Conservation (phyloP, 2,113 vertebrate genomes). For the Pungitius pungitius region DNA sequence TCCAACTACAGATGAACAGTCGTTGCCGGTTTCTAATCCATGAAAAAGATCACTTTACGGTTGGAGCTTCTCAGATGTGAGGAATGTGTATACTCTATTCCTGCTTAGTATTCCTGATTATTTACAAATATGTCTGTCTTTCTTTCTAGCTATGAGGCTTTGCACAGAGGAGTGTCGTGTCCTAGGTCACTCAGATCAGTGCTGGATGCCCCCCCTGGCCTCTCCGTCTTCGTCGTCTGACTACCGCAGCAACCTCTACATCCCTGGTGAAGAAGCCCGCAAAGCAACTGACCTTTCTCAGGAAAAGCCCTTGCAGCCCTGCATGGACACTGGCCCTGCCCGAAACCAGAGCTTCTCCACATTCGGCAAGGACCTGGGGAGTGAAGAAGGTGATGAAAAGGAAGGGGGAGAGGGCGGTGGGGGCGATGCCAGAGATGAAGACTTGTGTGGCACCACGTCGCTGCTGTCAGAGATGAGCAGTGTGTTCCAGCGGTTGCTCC, state of each 20-base stretch:
- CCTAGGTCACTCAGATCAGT: slow-evolving; percentile 96
- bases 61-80: not conserved
- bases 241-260: slow-evolving; percentile 96
- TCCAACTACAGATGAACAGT: not conserved
- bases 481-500: slow-evolving; percentile 93
- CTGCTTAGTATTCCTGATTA: slow-evolving; percentile 4
- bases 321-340: slow-evolving; percentile 63
- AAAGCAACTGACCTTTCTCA: slow-evolving; percentile 77
- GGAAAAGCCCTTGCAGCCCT: slow-evolving; percentile 86
- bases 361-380: slow-evolving; percentile 88
- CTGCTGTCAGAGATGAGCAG: slow-evolving; percentile 96
- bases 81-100: not conserved
- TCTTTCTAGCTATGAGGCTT: slow-evolving; percentile 87
- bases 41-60: not conserved
- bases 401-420: slow-evolving; percentile 70
- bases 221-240: slow-evolving; percentile 88
- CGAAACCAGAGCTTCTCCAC: slow-evolving; percentile 96
- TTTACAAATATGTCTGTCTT: slow-evolving; percentile 8
- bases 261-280: slow-evolving; percentile 89
- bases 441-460: slow-evolving; percentile 84
- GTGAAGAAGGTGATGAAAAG: slow-evolving; percentile 62
- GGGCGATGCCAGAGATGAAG: slow-evolving; percentile 59
- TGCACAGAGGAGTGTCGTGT: slow-evolving; percentile 97
- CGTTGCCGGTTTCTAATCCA: not conserved
- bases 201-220: slow-evolving; percentile 95